Evolutionary conservation across 2,888 invertebrate genomes (phyloP), one percentile per base, ranked within the genome.

Genomic region (Tuberolachnus salignus): DNA sequence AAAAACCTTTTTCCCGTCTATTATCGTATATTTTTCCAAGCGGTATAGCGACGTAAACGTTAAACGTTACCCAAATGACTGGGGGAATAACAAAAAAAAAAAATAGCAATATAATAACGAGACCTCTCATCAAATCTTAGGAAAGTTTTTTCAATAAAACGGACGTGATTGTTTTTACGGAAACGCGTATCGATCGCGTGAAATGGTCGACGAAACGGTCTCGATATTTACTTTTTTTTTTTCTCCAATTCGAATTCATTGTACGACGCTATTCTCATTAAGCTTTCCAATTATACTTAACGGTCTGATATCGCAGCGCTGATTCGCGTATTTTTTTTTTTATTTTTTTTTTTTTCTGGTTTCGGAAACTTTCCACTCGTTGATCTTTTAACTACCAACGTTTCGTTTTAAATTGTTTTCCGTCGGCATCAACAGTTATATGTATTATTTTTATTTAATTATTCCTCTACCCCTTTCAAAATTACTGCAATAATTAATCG

Each of bases 201-300:
- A 23, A 49, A 71, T 71, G 16, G 53, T 16, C 21, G 14, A 16
- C 21, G 14, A 26, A 34, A 34, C 34, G 34, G 34, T 34, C 34
- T 34, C 6, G 34, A 34, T 34, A 34, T 6, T 34, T 34, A 34
- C 6, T 34, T 34, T 14, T 26, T 59, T 23, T 26, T 57, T 34
- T 34, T 67, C 49, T 55, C 59, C 13, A 14, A 26, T 59, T 59
- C 26, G n/a, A 71, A 59, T 46, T 46, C 46, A 46, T 59, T 59
- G 26, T 34, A 34, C 19, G 57, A 26, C 26, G 57, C 44, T 57
- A 49, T 59, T 71, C 10, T 59, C 16, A 14, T 26, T 14, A 71
- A 59, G 23, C 59, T 44, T 49, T 71, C 71, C 59, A 71, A 59
- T 59, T 71, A 71, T n/a, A 71, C 59, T 59, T 71, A 71, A 71